These are phyloP conservation scores for Metallyticus violacea DNA, from an alignment of 2,888 invertebrate genomes.

Conservation along the genomic window DNA sequence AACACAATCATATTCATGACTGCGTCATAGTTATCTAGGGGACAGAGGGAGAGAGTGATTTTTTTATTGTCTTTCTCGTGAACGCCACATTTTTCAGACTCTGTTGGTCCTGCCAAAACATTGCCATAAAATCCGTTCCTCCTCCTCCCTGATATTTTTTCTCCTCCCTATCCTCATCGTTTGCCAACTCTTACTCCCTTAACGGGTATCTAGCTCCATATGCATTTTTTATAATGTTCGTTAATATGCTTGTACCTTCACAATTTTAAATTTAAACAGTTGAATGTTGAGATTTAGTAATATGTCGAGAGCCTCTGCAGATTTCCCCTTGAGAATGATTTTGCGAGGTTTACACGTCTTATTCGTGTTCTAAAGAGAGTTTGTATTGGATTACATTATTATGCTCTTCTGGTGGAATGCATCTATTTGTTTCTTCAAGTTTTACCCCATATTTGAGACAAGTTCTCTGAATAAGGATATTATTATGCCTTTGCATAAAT, in stretches of 20 bases:
- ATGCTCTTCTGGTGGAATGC: too few species aligned
- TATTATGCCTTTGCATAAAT: too few species aligned
- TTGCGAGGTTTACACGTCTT: too few species aligned
- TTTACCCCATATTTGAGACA: too few species aligned
- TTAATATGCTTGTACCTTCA: neutral
- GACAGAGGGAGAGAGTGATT: neutral
- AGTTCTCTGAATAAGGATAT: too few species aligned
- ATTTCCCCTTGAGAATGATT: too few species aligned
- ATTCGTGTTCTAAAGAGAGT: too few species aligned
- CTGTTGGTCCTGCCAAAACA: constrained; percentile 28
- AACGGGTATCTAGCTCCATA: neutral
- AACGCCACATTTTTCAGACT: constrained; percentile 29
- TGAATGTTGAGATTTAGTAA: neutral
- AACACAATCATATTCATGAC: constrained; percentile 46
- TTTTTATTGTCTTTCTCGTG: constrained; percentile 30
- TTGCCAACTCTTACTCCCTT: neutral
- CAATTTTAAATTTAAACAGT: neutral
- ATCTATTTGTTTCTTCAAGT: too few species aligned
- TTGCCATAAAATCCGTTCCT: constrained; percentile 29
- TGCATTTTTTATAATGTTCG: neutral
- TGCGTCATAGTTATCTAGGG: constrained; percentile 33
- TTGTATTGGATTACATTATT: too few species aligned
- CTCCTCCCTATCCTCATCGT: neutral
- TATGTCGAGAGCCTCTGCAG: neutral
- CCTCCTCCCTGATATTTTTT: neutral